Conservation (phyloP, 2,113 vertebrate species). For the Bathybates hornii region DNA sequence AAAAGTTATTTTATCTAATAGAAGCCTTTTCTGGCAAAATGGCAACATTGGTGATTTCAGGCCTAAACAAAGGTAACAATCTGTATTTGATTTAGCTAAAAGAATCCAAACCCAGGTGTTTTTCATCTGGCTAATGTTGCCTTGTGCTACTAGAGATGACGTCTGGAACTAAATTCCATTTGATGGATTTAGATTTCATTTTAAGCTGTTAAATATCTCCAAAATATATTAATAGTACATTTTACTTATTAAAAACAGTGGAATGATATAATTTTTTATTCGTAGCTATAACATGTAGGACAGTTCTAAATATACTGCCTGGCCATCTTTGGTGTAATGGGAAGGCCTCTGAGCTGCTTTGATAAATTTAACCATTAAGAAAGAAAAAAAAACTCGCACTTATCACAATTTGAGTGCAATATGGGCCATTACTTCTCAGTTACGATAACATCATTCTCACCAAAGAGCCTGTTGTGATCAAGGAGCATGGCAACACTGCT, state of each 20-base stretch:
- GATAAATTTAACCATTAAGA: background rate
- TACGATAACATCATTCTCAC: background rate
- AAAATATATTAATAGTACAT: background rate
- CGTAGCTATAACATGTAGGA: background rate
- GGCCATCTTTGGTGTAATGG: background rate
- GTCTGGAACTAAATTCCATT: background rate
- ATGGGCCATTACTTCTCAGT: background rate
- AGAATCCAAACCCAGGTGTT: background rate
- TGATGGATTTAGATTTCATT: background rate
- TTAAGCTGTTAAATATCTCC: background rate
- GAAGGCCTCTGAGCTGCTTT: conserved; percentile 20
- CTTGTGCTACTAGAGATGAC: background rate
- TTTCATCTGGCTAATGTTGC: background rate
- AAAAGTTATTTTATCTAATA: background rate
- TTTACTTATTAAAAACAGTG: background rate
- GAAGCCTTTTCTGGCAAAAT: background rate
- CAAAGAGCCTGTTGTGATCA: background rate
- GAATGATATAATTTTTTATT: background rate
- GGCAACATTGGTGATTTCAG: background rate
- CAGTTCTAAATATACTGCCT: background rate
- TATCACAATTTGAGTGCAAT: background rate
- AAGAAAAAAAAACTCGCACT: background rate
- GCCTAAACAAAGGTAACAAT: background rate
- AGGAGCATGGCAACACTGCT: background rate
- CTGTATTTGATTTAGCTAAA: background rate